phyloP scores from a whole-genome alignment of 1,140 invertebrate genomes.

The Archivesica marissinica region DNA sequence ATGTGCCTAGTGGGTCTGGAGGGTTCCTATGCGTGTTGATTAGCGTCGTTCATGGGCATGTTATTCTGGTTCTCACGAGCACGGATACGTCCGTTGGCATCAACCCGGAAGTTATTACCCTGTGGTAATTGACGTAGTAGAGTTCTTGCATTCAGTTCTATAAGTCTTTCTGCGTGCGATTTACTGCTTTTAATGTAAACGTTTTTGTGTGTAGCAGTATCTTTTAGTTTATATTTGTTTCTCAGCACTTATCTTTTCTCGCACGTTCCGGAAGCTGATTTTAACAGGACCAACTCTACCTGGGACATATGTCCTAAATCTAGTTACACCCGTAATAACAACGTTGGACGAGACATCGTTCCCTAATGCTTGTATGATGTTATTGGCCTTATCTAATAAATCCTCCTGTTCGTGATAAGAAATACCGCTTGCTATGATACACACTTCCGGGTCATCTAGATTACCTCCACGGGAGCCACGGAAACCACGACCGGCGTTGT shows the following conservation, averaged over 20 bases:
- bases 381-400: constrained; percentile 14
- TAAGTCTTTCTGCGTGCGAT: constrained; percentile 47
- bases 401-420: neutral
- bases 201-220: neutral
- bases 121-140: constrained; percentile 40
- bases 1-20: constrained; percentile 16
- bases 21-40: too few species aligned
- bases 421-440: constrained; percentile 7
- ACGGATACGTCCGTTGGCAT: constrained; percentile 39
- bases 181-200: constrained; percentile 41
- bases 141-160: constrained; percentile 39
- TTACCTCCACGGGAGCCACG: neutral
- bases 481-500: neutral
- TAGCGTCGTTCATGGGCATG: too few species aligned
- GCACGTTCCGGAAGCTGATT: neutral
- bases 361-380: neutral
- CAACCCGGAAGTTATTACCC: constrained; percentile 42
- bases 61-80: neutral
- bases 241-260: constrained; percentile 29
- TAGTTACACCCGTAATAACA: neutral
- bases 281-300: constrained; percentile 19
- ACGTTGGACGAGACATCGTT: constrained; percentile 14
- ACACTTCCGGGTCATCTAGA: neutral
- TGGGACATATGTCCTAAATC: neutral
- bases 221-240: constrained; percentile 28